These are phyloP conservation scores for Pseudomyrmex concolor DNA, from an alignment of 1,140 invertebrate genomes.

Conservation along the genomic window DNA sequence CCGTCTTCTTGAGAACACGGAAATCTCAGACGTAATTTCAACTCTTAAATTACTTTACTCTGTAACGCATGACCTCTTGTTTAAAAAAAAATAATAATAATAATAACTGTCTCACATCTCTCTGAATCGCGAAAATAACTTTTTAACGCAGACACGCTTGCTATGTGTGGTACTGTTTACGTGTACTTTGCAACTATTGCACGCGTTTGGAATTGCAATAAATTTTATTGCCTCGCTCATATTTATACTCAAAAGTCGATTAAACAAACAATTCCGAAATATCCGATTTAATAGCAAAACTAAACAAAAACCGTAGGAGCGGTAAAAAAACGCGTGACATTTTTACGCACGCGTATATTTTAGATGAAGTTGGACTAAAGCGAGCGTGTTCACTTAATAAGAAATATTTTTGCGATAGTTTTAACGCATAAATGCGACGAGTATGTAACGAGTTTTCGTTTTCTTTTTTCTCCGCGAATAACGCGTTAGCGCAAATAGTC, in stretches of 20 bases:
- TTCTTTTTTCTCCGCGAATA: not conserved
- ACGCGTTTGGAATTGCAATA: slow-evolving; percentile 12
- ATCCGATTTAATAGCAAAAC: not conserved
- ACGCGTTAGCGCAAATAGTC: too few relatives aligned
- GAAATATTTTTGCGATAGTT: too few relatives aligned
- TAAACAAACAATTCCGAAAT: slow-evolving; percentile 1
- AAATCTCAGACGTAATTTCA: slow-evolving; percentile 48
- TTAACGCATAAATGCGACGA: too few relatives aligned
- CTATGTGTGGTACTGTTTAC: not conserved
- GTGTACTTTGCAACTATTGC: slow-evolving; percentile 3
- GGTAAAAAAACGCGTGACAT: too few relatives aligned
- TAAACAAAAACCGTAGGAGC: not conserved
- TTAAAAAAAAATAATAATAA: not conserved
- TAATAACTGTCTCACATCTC: slow-evolving; percentile 14
- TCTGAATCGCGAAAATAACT: slow-evolving; percentile 29
- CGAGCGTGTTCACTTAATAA: too few relatives aligned
- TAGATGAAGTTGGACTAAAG: too few relatives aligned
- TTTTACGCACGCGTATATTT: too few relatives aligned
- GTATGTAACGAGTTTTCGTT: too few relatives aligned
- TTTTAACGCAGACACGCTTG: slow-evolving; percentile 20
- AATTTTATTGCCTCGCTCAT: not conserved
- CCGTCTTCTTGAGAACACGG: slow-evolving; percentile 6
- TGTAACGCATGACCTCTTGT: slow-evolving; percentile 22
- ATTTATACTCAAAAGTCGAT: not conserved
- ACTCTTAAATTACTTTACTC: slow-evolving; percentile 45